A percentile compares a stretch with the other conserved stretches of the same genome.
Evolutionary conservation across 2,113 vertebrate species (phyloP).

Genomic region (Pongo abelii): DNA sequence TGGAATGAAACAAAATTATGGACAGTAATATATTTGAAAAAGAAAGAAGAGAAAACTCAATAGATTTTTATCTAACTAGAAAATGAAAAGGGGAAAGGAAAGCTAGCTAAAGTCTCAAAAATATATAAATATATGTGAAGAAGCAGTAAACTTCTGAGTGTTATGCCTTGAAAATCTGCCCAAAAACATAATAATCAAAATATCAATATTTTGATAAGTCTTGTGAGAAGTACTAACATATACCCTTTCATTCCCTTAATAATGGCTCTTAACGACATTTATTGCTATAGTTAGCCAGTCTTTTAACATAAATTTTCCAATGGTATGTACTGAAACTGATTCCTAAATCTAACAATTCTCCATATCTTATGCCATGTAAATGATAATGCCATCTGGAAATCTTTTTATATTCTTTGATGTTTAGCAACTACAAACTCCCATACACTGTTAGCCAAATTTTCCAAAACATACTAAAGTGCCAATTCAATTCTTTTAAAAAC

Average conservation of each 20-base stretch:
- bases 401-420: slow-evolving; percentile 41
- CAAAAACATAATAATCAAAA: slow-evolving; percentile 37
- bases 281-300: neutral
- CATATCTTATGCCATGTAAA: neutral
- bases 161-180: neutral
- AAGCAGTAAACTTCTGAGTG: neutral
- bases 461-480: neutral
- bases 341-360: neutral
- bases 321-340: slow-evolving; percentile 7
- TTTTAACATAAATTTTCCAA: slow-evolving; percentile 30
- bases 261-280: neutral
- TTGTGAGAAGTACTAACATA: neutral
- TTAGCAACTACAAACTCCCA: slow-evolving; percentile 2
- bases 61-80: neutral
- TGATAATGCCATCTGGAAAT: slow-evolving; percentile 1
- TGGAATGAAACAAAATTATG: neutral
- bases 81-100: neutral
- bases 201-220: neutral
- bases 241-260: neutral
- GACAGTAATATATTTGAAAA: neutral
- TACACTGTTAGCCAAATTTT: neutral
- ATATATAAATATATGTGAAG: neutral
- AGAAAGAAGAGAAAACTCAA: neutral
- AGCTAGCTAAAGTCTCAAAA: neutral
- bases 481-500: slow-evolving; percentile 15